A percentile compares a stretch with the other conserved stretches of the same genome.
Conservation (phyloP, 2,888 invertebrate species). For the Amaurobius ferox region DNA sequence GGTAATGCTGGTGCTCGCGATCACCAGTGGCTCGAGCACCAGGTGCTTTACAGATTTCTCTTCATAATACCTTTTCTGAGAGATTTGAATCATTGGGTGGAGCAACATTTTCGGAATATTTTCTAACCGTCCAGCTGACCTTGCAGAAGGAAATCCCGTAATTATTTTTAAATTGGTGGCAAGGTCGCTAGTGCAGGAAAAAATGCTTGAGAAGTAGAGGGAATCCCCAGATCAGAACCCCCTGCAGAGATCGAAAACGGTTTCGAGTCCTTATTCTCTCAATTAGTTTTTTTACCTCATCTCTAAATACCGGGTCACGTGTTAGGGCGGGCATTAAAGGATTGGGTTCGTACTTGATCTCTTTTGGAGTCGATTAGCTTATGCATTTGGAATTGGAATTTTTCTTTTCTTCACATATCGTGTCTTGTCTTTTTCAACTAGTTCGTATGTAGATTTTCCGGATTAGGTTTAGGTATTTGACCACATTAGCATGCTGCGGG, state of each 20-base stretch:
- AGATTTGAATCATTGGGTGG: no score
- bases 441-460: no score
- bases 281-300: not conserved
- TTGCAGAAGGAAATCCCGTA: not conserved
- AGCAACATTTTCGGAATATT: not conserved
- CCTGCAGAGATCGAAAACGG: not conserved
- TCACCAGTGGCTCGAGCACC: no score
- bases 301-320: not conserved
- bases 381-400: no score
- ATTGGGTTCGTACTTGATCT: not conserved
- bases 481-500: no score
- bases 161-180: not conserved
- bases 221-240: not conserved
- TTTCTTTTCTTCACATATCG: no score
- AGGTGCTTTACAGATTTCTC: no score
- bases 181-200: not conserved
- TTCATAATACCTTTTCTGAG: no score
- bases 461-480: no score
- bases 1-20: no score
- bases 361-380: not conserved
- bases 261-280: not conserved
- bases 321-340: no score
- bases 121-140: not conserved
- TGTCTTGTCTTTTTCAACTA: no score
- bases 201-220: not conserved